Base-by-base conservation (phyloP, 2,888 invertebrate species). In the Drosophila percnosoma region DNA sequence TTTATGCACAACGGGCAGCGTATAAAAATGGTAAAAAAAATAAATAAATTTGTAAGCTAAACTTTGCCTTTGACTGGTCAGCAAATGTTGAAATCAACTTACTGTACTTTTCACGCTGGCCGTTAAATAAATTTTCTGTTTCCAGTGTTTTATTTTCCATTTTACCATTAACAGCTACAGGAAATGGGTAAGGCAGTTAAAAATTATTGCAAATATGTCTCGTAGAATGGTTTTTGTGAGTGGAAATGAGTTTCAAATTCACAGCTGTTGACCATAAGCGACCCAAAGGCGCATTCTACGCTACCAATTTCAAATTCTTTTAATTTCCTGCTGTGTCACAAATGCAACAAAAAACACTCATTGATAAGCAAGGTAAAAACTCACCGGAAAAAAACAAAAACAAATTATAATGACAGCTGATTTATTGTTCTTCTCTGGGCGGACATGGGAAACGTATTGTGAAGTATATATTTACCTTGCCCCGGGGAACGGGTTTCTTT, bases 31-130 rank as follows among this genome's bases (percentile, higher is more conserved):
- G 72, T 75, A 83, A 36, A 27, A 54, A 54, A 54, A 36, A 54
- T 34, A 21, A 18, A 38, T 72, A 78, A 80, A 68, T 72, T 72
- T 71, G 73, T 67, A 21, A 42, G 42, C 57, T 65, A 63, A 70
- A 49, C 61, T 69, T 69, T 57, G 71, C 13, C 65, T 68, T 68
- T 55, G 70, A 59, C 61, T 70, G 64, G 80, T 65, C 75, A 77
- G 79, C 78, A 76, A 80, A 81, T 84, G 87, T 81, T 72, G 73
- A 89, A 83, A 81, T 73, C 72, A 71, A 74, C 82, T 89, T 85
- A 76, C 84, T 67, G 89, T 76, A 78, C 59, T 70, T 72, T 55
- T 70, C 52, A 42, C 69, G 68, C 64, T 51, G 71, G 53, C 69
- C 75, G 87, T 83, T 89, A 89, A 83, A 79, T 74, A 77, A 69